phyloP scores from a whole-genome alignment of 2,113 vertebrate genomes.

The Catharus fuscescens region DNA sequence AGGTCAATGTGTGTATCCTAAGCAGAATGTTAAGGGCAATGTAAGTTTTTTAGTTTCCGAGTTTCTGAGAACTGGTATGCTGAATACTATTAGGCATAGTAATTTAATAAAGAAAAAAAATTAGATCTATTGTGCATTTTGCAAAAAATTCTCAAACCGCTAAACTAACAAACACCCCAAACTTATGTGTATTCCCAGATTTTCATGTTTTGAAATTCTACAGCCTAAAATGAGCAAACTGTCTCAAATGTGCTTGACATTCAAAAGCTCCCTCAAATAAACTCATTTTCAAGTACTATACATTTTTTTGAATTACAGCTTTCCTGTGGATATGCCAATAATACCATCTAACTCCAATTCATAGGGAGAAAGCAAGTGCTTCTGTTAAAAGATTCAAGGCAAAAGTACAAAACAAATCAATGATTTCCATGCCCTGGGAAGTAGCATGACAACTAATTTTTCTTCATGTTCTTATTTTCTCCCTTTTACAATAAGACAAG shows the following conservation, averaged over 20 bases:
- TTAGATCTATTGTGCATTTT: neutral
- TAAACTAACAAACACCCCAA: neutral
- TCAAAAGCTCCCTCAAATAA: neutral
- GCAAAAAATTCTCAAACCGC: neutral
- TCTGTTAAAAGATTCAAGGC: slow-evolving; percentile 10
- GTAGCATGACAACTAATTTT: slow-evolving; percentile 33
- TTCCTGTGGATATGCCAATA: slow-evolving; percentile 14
- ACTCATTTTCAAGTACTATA: neutral
- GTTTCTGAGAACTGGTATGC: neutral
- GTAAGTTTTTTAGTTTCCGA: neutral
- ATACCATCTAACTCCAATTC: neutral
- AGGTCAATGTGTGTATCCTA: neutral
- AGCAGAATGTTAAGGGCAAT: neutral
- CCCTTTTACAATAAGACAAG: neutral
- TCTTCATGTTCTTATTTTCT: neutral
- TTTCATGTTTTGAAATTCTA: neutral
- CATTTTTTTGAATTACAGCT: neutral
- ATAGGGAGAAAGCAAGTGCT: neutral
- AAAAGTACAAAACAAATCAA: slow-evolving; percentile 13
- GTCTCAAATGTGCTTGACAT: neutral
- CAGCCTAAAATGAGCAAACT: neutral
- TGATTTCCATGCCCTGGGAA: slow-evolving; percentile 24
- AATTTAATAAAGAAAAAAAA: neutral
- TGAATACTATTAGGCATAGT: neutral
- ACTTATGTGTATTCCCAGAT: neutral